Base-by-base conservation (phyloP, 2,113 vertebrate genomes). In the Bungarus multicinctus region DNA sequence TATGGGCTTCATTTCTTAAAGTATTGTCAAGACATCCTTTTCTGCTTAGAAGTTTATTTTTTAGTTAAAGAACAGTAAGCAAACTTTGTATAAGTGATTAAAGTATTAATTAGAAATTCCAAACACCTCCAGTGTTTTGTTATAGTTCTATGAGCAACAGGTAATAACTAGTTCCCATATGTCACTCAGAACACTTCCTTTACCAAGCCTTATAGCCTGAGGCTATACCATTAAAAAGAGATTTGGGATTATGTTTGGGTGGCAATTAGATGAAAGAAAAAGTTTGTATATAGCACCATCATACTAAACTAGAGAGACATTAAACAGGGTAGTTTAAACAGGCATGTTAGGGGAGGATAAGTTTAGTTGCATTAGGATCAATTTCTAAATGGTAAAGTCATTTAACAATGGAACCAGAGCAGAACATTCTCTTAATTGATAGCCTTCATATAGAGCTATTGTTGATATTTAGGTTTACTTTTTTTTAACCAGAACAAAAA, bases 11-110 rank as follows among this genome's bases (percentile, higher is more conserved):
- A 50, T 94, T 95, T 91, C 90, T 93, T 81, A 8, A 92, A 94
- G 43, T 92, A 52, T 92, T 95, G 88, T 94, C 85, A 60, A 95
- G 93, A 95, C 88, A 90, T 95, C 5, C 60, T 95, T 95, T 95
- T 93, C 88, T 95, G 87, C 74, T 91, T 10, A 90, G 43, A 16
- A 1, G 74, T 22, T 91, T 74, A 92, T 92, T 39, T 88, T 91
- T 93, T 91, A 88, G 90, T 93, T 95, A 88, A 94, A 94, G 45
- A 93, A 92, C 47, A 87, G 74, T 55, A 93, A 74, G 90, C 92
- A 5, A 88, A 25, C 81, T 53, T 2, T 88, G 50, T 25, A 12
- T 90, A 95, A 57, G 3, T 8, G 39, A 8, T 25, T 54, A 50
- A 2, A 86, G 94, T 23, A 89, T 64, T 64, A 94, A 93, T 92